Evolutionary conservation across 2,797 vertebrate species (phyloP).

Genomic region (Chaunax sp.): DNA sequence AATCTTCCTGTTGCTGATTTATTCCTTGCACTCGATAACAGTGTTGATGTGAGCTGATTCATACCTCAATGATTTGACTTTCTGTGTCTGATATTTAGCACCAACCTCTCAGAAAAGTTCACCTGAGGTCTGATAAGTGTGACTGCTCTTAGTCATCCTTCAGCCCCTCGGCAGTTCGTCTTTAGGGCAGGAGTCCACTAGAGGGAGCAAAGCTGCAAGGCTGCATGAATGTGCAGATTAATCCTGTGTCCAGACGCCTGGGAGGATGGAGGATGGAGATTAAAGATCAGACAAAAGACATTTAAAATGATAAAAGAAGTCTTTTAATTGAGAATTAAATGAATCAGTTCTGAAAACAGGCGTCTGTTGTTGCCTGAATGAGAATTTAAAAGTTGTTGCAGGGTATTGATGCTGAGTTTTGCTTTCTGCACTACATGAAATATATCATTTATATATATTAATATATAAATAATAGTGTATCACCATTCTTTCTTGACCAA

Average conservation of each 20-base stretch:
- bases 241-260: constrained; percentile 19
- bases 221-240: constrained; percentile 23
- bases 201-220: constrained; percentile 74
- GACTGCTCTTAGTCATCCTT: constrained; percentile 13
- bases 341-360: not conserved
- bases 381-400: not conserved
- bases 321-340: not conserved
- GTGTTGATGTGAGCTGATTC: not conserved
- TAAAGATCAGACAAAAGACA: not conserved
- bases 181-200: constrained; percentile 70
- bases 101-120: not conserved
- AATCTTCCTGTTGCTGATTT: not conserved
- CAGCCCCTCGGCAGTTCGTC: constrained; percentile 18
- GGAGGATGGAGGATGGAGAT: constrained; percentile 31
- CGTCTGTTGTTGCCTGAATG: too few species aligned
- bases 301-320: not conserved
- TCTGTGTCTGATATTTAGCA: too few species aligned
- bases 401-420: not conserved
- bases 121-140: constrained; percentile 7
- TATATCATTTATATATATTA: not conserved
- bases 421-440: not conserved
- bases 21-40: not conserved
- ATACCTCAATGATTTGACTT: not conserved
- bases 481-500: not conserved
- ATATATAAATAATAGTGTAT: too few species aligned